Percentiles rank a stretch among this genome's conserved stretches.
These are phyloP conservation scores for Endotricha flammealis DNA, from an alignment of 2,888 invertebrate genomes.

Conservation along the genomic window DNA sequence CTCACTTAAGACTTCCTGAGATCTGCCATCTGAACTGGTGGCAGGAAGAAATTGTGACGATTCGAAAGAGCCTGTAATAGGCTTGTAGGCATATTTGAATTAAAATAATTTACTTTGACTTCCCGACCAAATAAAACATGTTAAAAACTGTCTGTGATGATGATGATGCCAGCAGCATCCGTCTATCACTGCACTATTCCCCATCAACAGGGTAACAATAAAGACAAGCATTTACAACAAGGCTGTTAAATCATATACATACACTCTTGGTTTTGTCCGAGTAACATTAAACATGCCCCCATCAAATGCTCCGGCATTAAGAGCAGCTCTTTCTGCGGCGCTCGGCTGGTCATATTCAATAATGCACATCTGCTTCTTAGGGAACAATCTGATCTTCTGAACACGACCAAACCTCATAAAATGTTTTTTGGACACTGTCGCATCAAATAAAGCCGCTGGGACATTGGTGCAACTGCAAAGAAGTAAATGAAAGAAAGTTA, in stretches of 20 bases:
- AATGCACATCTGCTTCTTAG: slow-evolving; percentile 81
- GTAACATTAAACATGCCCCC: slow-evolving; percentile 80
- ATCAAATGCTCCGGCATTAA: slow-evolving; percentile 79
- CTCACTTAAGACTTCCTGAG: no score
- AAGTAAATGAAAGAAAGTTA: slow-evolving; percentile 10
- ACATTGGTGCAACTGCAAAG: slow-evolving; percentile 79
- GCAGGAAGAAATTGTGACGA: no score
- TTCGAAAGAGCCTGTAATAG: no score
- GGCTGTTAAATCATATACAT: slow-evolving; percentile 28
- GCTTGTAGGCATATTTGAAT: no score
- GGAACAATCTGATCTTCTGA: slow-evolving; percentile 80
- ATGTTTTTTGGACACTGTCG: slow-evolving; percentile 79
- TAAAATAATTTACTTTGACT: no score
- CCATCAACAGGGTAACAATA: no score
- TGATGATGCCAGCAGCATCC: no score
- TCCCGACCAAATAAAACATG: no score
- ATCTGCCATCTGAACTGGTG: no score
- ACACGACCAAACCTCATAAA: slow-evolving; percentile 86
- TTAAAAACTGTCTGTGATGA: no score
- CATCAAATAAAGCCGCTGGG: slow-evolving; percentile 80
- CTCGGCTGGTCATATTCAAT: slow-evolving; percentile 82
- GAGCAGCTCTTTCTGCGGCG: slow-evolving; percentile 77
- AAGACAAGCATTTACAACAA: neutral
- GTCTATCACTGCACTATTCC: no score
- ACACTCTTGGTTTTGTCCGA: slow-evolving; percentile 70